These are phyloP conservation scores for Caenorhabditis sp. DNA, from an alignment of 2,888 invertebrate genomes.

Conservation along the genomic window DNA sequence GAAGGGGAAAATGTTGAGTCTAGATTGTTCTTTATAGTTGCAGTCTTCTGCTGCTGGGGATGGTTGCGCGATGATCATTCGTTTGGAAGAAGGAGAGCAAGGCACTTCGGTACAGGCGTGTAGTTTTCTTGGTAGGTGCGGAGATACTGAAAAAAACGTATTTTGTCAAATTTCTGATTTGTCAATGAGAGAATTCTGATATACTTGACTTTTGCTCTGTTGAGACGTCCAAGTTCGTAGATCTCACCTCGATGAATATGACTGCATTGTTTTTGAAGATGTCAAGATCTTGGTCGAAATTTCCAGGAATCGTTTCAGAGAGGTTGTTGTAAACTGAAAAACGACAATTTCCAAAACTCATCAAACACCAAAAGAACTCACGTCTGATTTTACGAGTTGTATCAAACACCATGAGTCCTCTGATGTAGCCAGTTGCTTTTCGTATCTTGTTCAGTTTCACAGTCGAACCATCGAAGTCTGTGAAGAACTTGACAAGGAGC, in stretches of 20 bases:
- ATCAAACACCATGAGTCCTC: conserved; percentile 29
- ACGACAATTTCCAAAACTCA: not conserved
- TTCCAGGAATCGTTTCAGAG: not conserved
- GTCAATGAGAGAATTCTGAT: no score
- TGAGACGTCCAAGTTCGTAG: no score
- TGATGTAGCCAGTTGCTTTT: conserved; percentile 38
- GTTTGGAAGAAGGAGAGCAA: not conserved
- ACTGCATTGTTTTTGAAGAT: conserved; percentile 40
- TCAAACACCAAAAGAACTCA: not conserved
- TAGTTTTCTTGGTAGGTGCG: not conserved
- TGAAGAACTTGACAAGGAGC: conserved; percentile 29
- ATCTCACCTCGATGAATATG: conserved; percentile 30
- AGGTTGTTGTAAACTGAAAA: conserved; percentile 46
- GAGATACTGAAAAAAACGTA: conserved; percentile 31
- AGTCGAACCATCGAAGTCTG: conserved; percentile 37
- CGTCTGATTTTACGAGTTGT: not conserved
- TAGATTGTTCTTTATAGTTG: no score
- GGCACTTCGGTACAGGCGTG: not conserved
- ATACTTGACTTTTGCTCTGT: no score
- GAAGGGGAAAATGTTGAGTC: no score
- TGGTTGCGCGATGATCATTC: not conserved
- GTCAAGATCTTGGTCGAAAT: conserved; percentile 24
- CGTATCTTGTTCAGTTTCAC: conserved; percentile 15
- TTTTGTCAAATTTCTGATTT: not conserved
- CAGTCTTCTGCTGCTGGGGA: no score